Base-by-base conservation (phyloP, 2,888 invertebrate genomes). In the Meandrusa payeni region DNA sequence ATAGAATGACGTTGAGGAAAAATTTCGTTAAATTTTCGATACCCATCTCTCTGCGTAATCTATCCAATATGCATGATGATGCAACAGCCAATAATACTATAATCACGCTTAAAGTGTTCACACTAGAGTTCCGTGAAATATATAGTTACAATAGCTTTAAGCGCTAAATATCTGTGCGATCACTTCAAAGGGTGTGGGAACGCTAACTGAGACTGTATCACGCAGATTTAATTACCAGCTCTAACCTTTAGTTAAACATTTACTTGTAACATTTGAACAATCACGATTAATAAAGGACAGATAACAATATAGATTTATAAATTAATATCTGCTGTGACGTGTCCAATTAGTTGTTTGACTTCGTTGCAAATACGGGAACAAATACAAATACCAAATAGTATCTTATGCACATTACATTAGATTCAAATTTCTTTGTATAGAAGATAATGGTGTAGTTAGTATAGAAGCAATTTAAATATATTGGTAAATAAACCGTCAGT, bases 221-320 rank as follows among this genome's bases (percentile, higher is more conserved):
- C 49, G 54, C 51, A 59, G 59, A 65, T 61, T 72, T 73, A 72
- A 72, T 74, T 74, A 65, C 57, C 50, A 51, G 55, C 57, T 51
- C 55, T 59, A 69, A 63, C 63, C 61, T 64, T 64, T 69, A 49
- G 39, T 56, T 50, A 52, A 51, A 54, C 53, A 48, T 51, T 52
- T 48, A 50, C 45, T 45, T 46, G 47, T 44, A 29, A 29, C 40
- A 45, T 39, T 47, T 48, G 36, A 43, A 45, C 39, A 46, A 48
- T 46, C 47, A 52, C 43, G 41, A 44, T 28, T 39, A 44, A 33
- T 39, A 39, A 44, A 44, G 44, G 44, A 38, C 39, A 39, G 39
- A 31, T 43, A 29, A 29, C 36, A 39, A 36, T 40, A n/a, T 32
- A 27, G 29, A 39, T 28, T 20, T 39, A 33, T 44, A 44, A 44